Conservation (phyloP, 2,113 vertebrate genomes). For the Reinhardtius hippoglossoides region DNA sequence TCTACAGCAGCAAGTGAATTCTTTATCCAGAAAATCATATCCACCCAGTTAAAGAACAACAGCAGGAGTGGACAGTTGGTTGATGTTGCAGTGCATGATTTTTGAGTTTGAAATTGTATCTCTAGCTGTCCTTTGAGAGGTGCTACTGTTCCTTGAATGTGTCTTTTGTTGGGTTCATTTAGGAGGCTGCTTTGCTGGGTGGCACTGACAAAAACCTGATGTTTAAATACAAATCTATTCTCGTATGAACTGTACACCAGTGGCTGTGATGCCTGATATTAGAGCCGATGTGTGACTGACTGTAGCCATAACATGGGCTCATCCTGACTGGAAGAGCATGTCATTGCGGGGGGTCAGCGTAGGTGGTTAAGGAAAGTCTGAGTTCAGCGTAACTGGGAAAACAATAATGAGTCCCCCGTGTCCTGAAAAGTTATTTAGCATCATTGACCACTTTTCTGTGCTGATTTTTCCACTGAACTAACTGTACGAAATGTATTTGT, state of each 20-base stretch:
- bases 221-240: constrained; percentile 63
- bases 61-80: background rate
- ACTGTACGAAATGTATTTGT: background rate
- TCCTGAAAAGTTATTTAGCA: constrained; percentile 29
- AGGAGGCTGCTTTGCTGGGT: constrained; percentile 20
- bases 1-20: constrained; percentile 6
- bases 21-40: constrained; percentile 36
- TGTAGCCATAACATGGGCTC: constrained; percentile 68
- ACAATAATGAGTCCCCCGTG: constrained; percentile 16
- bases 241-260: constrained; percentile 33
- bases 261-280: constrained; percentile 48
- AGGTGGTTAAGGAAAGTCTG: constrained; percentile 57
- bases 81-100: background rate
- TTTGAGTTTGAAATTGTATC: background rate
- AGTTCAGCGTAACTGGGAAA: constrained; percentile 46
- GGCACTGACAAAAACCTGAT: constrained; percentile 41
- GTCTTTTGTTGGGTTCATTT: background rate
- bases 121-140: background rate
- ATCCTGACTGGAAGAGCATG: constrained; percentile 27
- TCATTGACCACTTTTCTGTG: background rate
- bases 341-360: constrained; percentile 36
- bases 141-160: background rate
- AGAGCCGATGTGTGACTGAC: constrained; percentile 48
- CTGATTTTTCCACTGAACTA: constrained; percentile 27
- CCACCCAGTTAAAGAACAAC: constrained; percentile 30